These are phyloP conservation scores for Chunga burmeisteri DNA, from an alignment of 2,113 vertebrate genomes.

Conservation along the genomic window DNA sequence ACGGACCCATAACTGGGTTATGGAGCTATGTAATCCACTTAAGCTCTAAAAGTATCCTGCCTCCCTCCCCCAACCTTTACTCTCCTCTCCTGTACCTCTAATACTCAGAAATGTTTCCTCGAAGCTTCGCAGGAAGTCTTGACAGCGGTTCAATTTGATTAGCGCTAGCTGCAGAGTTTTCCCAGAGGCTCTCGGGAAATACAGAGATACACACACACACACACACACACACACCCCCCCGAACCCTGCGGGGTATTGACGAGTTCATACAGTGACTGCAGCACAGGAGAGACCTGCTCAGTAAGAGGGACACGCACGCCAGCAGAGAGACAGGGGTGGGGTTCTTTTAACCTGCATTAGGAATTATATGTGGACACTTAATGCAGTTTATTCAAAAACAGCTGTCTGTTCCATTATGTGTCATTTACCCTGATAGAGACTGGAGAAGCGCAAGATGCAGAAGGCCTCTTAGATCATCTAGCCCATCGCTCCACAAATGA, in stretches of 20 bases:
- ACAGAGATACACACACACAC: neutral
- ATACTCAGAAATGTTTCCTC: conserved; percentile 47
- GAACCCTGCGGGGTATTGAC: conserved; percentile 6
- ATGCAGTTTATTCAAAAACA: conserved; percentile 45
- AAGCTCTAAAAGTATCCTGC: conserved; percentile 57
- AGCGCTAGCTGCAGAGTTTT: conserved; percentile 11
- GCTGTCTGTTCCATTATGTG: conserved; percentile 30
- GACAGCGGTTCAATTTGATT: conserved; percentile 54
- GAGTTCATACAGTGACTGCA: neutral
- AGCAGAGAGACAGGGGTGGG: neutral
- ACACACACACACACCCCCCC: too few relatives aligned
- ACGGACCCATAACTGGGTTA: conserved; percentile 55
- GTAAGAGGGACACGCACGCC: neutral
- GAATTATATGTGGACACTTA: neutral
- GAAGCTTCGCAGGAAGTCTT: conserved; percentile 58
- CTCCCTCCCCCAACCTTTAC: conserved; percentile 52
- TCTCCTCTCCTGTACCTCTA: conserved; percentile 43
- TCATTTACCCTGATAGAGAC: neutral
- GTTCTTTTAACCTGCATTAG: neutral
- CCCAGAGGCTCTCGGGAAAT: conserved; percentile 30
- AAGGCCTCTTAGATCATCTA: conserved; percentile 50
- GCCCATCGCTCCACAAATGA: conserved; percentile 49
- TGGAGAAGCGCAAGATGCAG: neutral
- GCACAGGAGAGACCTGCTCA: neutral
- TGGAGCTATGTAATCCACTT: conserved; percentile 70